phyloP scores from a whole-genome alignment of 2,113 vertebrate genomes.

The Pelusios castaneus region DNA sequence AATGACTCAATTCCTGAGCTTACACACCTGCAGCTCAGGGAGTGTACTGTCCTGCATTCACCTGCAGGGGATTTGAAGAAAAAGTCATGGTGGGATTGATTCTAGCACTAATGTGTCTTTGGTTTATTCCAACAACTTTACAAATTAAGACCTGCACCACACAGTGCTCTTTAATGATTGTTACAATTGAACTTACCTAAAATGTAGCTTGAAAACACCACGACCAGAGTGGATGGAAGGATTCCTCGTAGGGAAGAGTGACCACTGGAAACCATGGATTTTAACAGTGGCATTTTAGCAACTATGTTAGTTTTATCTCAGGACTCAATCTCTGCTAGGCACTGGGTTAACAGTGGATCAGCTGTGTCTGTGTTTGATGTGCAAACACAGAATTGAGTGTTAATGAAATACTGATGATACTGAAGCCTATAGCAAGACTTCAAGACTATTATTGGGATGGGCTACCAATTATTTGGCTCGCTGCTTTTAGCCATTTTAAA shows the following conservation, averaged over 20 bases:
- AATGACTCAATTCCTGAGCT: too few relatives aligned
- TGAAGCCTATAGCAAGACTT: background rate
- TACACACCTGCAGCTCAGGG: too few relatives aligned
- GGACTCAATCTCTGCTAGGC: background rate
- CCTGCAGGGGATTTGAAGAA: background rate
- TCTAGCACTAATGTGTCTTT: background rate
- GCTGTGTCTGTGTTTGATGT: background rate
- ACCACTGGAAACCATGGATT: background rate
- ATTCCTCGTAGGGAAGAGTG: background rate
- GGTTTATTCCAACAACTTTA: background rate
- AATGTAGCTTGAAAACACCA: too few relatives aligned
- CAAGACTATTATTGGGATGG: too few relatives aligned
- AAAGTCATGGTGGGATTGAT: background rate
- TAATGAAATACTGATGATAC: background rate
- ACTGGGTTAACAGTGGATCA: background rate
- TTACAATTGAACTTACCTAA: too few relatives aligned
- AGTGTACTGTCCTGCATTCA: too few relatives aligned
- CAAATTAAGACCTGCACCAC: background rate
- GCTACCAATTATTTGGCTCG: too few relatives aligned
- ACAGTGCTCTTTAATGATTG: background rate
- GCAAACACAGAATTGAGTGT: background rate
- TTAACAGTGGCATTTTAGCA: too few relatives aligned
- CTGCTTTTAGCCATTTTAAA: too few relatives aligned
- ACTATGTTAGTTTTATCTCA: background rate
- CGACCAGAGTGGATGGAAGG: too few relatives aligned